phyloP scores from a whole-genome alignment of 2,888 invertebrate genomes.

The Tortrix viridana region DNA sequence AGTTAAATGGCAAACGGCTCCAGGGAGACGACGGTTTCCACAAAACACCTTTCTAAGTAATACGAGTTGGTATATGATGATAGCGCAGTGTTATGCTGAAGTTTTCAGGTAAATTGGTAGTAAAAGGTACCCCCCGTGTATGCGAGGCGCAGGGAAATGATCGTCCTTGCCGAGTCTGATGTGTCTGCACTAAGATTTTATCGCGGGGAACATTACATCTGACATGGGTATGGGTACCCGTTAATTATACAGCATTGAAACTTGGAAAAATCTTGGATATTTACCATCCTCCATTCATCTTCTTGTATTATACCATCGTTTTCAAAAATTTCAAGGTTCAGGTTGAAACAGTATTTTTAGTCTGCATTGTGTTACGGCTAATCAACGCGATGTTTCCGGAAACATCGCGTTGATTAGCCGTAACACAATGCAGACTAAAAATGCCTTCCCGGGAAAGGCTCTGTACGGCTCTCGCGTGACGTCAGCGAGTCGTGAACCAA shows the following conservation, averaged over 20 bases:
- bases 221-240: conserved; percentile 3
- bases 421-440: too few species aligned
- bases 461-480: conserved; percentile 62
- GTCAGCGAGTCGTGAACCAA: conserved; percentile 40
- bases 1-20: conserved; percentile 38
- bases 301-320: conserved; percentile 2
- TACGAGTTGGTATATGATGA: conserved; percentile 39
- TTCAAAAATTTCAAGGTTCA: conserved; percentile 9
- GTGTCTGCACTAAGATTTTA: conserved; percentile 34
- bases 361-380: conserved; percentile 25
- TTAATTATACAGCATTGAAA: conserved; percentile 11
- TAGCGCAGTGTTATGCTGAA: conserved; percentile 35
- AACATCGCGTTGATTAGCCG: too few species aligned
- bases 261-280: not conserved
- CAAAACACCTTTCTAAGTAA: conserved; percentile 38
- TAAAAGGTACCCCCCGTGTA: conserved; percentile 29
- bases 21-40: conserved; percentile 28
- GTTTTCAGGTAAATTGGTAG: conserved; percentile 38
- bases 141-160: conserved; percentile 25
- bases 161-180: conserved; percentile 28
- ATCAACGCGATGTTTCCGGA: conserved; percentile 57
- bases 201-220: conserved; percentile 18
- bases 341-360: conserved; percentile 8
- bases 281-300: too few species aligned
- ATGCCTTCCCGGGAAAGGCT: too few species aligned